Conservation (phyloP, 2,113 vertebrate genomes). For the Bubo bubo region DNA sequence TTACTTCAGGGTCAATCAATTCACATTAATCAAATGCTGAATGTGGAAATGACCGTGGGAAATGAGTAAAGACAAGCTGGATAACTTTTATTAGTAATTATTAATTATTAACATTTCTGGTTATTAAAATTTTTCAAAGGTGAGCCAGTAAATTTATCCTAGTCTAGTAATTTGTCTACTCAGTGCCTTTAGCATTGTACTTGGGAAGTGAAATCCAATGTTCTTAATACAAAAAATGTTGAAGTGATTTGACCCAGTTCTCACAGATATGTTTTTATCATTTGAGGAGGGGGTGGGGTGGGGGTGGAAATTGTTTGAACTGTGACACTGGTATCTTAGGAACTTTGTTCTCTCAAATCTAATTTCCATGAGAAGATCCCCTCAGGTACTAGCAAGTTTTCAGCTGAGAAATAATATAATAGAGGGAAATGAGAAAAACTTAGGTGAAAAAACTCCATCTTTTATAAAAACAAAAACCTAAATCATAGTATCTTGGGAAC, state of each 20-base stretch:
- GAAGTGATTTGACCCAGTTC: neutral
- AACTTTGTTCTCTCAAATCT: neutral
- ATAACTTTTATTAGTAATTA: neutral
- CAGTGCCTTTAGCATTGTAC: neutral
- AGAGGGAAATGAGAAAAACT: neutral
- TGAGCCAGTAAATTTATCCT: neutral
- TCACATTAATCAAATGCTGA: constrained; percentile 21
- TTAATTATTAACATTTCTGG: constrained; percentile 15
- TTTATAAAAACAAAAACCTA: neutral
- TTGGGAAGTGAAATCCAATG: neutral
- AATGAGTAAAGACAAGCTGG: neutral
- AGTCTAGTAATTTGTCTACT: neutral
- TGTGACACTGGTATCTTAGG: neutral
- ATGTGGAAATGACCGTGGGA: neutral
- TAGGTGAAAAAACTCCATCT: neutral
- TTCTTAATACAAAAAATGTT: neutral
- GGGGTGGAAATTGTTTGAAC: too few relatives aligned
- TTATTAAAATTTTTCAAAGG: constrained; percentile 15
- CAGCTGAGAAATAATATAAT: neutral
- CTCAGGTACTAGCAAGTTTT: neutral
- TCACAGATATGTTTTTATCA: neutral
- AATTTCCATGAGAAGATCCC: neutral
- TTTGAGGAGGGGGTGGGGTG: too few relatives aligned
- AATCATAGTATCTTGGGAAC: neutral
- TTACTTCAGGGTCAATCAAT: constrained; percentile 9